phyloP scores from a whole-genome alignment of 1,140 invertebrate species.

The Vanessa tameamea region DNA sequence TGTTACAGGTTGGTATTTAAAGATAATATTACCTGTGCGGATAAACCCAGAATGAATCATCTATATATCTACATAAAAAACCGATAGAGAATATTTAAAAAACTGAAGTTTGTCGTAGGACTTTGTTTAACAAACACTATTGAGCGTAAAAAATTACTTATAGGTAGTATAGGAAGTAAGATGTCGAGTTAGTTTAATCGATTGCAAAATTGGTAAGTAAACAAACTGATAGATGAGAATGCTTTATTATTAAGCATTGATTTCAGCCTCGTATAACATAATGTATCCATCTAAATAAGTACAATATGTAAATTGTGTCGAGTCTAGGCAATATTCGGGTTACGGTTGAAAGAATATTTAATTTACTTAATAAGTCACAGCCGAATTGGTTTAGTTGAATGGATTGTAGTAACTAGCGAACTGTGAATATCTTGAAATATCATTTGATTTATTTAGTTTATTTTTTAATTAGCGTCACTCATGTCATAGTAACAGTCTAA shows the following conservation, averaged over 20 bases:
- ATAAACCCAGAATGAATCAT: conserved; percentile 24
- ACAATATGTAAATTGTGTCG: background rate
- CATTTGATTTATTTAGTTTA: background rate
- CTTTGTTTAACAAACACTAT: background rate
- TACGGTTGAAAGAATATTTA: conserved; percentile 38
- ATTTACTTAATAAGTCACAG: conserved; percentile 23
- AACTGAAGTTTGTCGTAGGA: background rate
- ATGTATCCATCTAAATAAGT: no score
- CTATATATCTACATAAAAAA: background rate
- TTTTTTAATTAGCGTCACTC: background rate
- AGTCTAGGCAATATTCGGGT: conserved; percentile 25
- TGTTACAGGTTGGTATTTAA: conserved; percentile 23
- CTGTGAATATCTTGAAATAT: conserved; percentile 34
- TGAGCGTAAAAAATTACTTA: no score
- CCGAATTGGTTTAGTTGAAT: conserved; percentile 24
- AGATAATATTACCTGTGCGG: conserved; percentile 12
- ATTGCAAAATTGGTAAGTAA: no score
- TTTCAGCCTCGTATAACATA: no score
- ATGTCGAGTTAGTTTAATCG: no score
- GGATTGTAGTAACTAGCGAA: conserved; percentile 24
- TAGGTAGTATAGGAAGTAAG: no score
- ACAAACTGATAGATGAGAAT: no score
- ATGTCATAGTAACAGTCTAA: no score
- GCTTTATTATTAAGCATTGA: no score
- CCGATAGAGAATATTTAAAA: background rate